A percentile compares a stretch with the other conserved stretches of the same genome.
Conservation (phyloP, 2,797 vertebrate genomes). For the Notolabrus celidotus region DNA sequence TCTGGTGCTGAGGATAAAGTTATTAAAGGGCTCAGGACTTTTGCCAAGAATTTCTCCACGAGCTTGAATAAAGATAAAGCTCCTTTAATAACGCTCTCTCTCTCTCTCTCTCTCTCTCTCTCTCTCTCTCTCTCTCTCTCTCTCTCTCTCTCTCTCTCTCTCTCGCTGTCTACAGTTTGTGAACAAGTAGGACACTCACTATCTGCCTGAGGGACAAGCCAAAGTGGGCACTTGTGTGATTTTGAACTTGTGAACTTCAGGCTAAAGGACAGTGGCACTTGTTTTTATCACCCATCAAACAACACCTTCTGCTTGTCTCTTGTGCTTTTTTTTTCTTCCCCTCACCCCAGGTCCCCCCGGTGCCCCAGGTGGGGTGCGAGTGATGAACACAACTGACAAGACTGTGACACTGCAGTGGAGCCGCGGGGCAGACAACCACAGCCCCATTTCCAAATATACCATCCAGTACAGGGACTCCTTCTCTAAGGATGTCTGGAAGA, state of each 20-base stretch:
- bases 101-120: no score
- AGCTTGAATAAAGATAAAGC: constrained; percentile 22
- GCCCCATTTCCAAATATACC: constrained; percentile 95
- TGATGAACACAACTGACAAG: constrained; percentile 88
- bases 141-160: constrained; percentile 8
- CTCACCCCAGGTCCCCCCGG: constrained; percentile 91
- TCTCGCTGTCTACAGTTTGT: constrained; percentile 14
- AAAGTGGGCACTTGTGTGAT: background rate
- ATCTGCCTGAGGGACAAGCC: constrained; percentile 17
- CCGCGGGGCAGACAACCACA: constrained; percentile 95
- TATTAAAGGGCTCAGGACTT: constrained; percentile 21
- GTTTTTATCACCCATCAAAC: constrained; percentile 8
- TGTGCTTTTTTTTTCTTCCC: constrained; percentile 6
- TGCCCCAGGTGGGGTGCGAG: constrained; percentile 92
- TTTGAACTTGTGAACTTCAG: constrained; percentile 3
- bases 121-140: no score
- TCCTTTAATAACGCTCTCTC: background rate
- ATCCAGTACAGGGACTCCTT: constrained; percentile 90
- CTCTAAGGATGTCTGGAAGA: constrained; percentile 89
- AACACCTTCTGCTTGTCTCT: constrained; percentile 7
- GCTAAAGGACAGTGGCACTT: constrained; percentile 7
- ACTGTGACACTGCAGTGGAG: constrained; percentile 92
- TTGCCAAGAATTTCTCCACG: constrained; percentile 19
- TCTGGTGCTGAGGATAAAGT: constrained; percentile 32
- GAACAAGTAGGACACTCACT: constrained; percentile 9